These are phyloP conservation scores for Aythya baeri DNA, from an alignment of 2,113 vertebrate genomes.

Conservation along the genomic window DNA sequence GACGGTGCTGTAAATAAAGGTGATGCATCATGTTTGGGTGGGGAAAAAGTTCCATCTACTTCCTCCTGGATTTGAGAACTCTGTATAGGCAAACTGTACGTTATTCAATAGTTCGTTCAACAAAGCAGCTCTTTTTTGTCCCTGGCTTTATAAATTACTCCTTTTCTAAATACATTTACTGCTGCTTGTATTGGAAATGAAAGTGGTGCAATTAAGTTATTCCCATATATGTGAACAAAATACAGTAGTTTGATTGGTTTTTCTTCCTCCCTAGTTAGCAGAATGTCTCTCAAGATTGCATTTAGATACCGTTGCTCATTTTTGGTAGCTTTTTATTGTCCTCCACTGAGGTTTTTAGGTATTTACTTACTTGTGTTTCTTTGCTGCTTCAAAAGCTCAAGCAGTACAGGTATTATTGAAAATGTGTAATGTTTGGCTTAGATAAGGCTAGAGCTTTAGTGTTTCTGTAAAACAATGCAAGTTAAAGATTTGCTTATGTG, in stretches of 20 bases:
- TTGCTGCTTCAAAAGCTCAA: not conserved
- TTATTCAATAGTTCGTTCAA: not conserved
- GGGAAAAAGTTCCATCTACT: not conserved
- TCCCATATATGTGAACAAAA: not conserved
- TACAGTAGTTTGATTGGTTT: not conserved
- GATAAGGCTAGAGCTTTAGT: conserved; percentile 36
- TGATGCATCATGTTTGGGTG: not conserved
- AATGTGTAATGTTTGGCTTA: conserved; percentile 1
- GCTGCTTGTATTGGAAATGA: not conserved
- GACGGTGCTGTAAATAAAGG: not conserved
- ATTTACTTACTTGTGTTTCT: not conserved
- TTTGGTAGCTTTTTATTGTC: not conserved
- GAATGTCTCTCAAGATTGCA: not conserved
- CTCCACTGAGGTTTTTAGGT: not conserved
- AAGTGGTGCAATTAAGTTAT: not conserved
- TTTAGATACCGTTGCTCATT: not conserved
- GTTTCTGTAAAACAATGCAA: conserved; percentile 37
- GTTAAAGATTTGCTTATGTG: conserved; percentile 33
- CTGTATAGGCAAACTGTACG: not conserved
- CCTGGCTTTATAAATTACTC: not conserved
- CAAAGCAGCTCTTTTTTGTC: not conserved
- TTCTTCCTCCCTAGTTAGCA: not conserved
- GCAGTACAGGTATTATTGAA: not conserved
- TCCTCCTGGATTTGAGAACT: not conserved
- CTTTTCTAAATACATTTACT: not conserved